Base-by-base conservation (phyloP, 2,797 vertebrate genomes). In the Alca torda region DNA sequence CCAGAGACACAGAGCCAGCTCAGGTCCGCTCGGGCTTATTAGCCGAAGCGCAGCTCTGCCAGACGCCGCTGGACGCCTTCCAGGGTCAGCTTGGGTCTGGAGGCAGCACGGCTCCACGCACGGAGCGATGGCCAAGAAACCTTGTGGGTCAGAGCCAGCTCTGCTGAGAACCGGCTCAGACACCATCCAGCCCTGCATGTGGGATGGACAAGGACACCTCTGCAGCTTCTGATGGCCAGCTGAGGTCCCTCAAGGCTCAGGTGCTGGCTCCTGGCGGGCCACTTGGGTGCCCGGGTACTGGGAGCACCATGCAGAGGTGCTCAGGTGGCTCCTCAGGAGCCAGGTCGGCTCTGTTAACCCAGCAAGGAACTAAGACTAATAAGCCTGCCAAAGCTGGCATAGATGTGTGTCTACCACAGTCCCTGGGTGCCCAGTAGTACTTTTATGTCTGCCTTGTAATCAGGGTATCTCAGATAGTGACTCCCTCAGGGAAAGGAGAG, bases 51-150 rank as follows among this genome's bases (percentile, higher is more conserved):
- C 50, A 88, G 65, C 73, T 84, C 76, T 0, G 33, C 95, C 92
- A 96, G 87, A 84, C 2, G 6, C 56, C 1, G 3, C 90, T 97
- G 95, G 93, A 94, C 20, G 21, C 48, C 23, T 82, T 82, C 95
- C 95, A 96, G 84, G 81, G 81, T 77, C 86, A 89, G 89, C 60
- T 15, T 93, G 89, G 92, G 87, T 80, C 90, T 95, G 87, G 72
- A 94, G 64, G 87, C 95, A 91, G 60, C 57, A 37, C 3, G 3
- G 39, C 83, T 92, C 77, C 90, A 39, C 0, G 0, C 50, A 18
- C 25, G 14, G 67, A 95, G 65, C 0, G 0, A 21, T 43, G 67
- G 74, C 89, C 95, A 91, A 50, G 86, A 88, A 92, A 74, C 68
- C 45, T 90, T 1, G 0, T 4, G 37, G 72, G 84, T 87, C 72